Percentiles rank a stretch among this genome's conserved stretches.
These are phyloP conservation scores for Drosophila ananassae DNA, from an alignment of 1,140 invertebrate species.

Conservation along the genomic window DNA sequence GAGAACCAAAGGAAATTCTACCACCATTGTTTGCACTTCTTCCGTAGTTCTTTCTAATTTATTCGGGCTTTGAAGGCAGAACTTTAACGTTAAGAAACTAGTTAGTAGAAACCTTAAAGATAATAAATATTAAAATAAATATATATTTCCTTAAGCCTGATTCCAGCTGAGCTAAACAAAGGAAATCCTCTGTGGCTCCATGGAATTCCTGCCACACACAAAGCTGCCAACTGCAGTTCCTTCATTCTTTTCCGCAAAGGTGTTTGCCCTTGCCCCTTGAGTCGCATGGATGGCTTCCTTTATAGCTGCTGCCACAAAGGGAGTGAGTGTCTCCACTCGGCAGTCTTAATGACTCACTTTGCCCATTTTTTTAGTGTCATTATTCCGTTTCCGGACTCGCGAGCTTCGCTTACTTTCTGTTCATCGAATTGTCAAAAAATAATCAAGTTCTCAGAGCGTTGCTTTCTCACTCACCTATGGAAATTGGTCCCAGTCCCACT, in stretches of 20 bases:
- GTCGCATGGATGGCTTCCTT: constrained; percentile 37
- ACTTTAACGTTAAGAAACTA: neutral
- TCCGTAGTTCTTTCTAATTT: constrained; percentile 6
- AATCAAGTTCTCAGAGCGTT: constrained; percentile 22
- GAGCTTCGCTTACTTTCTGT: constrained; percentile 27
- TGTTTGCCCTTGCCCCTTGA: constrained; percentile 42
- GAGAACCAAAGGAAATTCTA: neutral
- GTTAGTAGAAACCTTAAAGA: no score
- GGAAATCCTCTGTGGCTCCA: constrained; percentile 21
- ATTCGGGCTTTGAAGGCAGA: neutral
- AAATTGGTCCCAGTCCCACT: constrained; percentile 38
- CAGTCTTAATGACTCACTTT: constrained; percentile 48
- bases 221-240: constrained; percentile 20
- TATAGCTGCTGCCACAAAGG: constrained; percentile 24
- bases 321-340: constrained; percentile 6
- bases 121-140: neutral
- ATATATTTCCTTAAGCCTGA: neutral
- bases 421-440: constrained; percentile 38
- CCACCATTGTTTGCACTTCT: constrained; percentile 1
- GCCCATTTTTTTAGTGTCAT: constrained; percentile 22
- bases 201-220: constrained; percentile 25
- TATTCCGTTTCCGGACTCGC: constrained; percentile 31
- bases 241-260: constrained; percentile 9
- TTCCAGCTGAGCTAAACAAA: constrained; percentile 15
- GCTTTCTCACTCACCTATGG: constrained; percentile 50